These are phyloP conservation scores for Psittacula derbiana DNA, from an alignment of 2,797 vertebrate species.

Conservation along the genomic window DNA sequence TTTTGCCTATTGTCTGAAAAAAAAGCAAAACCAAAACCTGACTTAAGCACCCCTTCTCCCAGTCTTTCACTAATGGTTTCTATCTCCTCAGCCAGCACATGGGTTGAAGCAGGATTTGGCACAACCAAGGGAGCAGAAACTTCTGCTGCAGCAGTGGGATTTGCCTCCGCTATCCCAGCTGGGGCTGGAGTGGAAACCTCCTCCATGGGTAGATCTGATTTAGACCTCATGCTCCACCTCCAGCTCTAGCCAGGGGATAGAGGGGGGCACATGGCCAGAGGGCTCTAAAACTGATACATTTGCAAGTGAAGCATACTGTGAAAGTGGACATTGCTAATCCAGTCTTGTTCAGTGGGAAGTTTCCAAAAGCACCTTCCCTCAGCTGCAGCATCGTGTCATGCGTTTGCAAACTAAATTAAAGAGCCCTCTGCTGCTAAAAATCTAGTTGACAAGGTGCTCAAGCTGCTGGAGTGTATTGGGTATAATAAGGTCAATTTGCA, in stretches of 20 bases:
- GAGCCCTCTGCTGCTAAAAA: neutral
- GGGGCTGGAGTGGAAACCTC: neutral
- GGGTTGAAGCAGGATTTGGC: neutral
- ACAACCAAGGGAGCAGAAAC: neutral
- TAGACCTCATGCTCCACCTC: fast-evolving
- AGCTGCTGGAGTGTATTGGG: neutral
- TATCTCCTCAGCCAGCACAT: fast-evolving
- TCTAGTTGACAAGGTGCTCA: neutral
- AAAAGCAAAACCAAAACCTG: neutral
- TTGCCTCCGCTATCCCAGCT: neutral
- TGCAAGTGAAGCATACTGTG: neutral
- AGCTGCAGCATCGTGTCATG: fast-evolving
- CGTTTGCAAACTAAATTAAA: neutral
- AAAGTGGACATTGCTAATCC: neutral
- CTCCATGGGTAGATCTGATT: neutral
- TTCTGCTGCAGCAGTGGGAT: neutral
- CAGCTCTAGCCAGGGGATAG: neutral
- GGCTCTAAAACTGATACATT: neutral
- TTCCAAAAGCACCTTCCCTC: neutral
- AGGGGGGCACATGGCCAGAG: neutral
- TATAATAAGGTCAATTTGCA: neutral
- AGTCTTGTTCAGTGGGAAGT: neutral
- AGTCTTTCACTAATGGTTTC: neutral
- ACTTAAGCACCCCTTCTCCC: neutral
- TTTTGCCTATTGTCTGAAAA: neutral